phyloP scores from a whole-genome alignment of 1,140 invertebrate genomes.

The Drosophila kepulauana region DNA sequence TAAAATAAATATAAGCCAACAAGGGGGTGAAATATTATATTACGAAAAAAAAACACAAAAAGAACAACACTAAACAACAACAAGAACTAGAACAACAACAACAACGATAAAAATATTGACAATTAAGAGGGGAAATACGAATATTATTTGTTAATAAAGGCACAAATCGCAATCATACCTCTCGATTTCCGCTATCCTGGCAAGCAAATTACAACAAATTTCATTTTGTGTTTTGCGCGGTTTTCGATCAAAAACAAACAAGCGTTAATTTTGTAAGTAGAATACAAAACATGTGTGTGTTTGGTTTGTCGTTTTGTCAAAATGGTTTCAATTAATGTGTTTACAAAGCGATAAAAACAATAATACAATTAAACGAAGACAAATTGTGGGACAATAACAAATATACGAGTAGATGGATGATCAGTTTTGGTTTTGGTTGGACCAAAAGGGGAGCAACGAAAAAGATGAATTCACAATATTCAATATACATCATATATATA shows the following conservation, averaged over 20 bases:
- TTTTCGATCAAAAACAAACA: conserved; percentile 80
- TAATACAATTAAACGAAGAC: conserved; percentile 26
- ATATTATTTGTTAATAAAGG: conserved; percentile 56
- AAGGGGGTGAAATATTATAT: not conserved
- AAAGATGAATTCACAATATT: conserved; percentile 7
- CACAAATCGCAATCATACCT: conserved; percentile 81
- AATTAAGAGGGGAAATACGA: conserved; percentile 10
- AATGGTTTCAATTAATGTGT: conserved; percentile 10
- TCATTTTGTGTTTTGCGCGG: conserved; percentile 81
- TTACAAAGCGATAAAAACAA: conserved; percentile 43
- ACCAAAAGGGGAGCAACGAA: conserved; percentile 26
- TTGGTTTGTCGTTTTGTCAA: conserved; percentile 10
- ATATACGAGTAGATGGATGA: conserved; percentile 2
- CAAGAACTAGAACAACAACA: conserved; percentile 7
- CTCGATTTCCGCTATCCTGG: conserved; percentile 85
- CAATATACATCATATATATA: not conserved
- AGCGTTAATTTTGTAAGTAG: conserved; percentile 74
- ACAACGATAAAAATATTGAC: too few relatives aligned
- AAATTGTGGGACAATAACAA: not conserved
- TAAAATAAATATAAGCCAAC: not conserved
- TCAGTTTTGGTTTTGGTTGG: not conserved
- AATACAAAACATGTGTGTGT: conserved; percentile 20
- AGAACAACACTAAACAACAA: conserved; percentile 24
- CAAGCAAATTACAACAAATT: conserved; percentile 85
- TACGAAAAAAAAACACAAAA: not conserved